A percentile compares a stretch with the other conserved stretches of the same genome.
phyloP scores from a whole-genome alignment of 2,113 vertebrate species.

The Phylloscopus whistleri region DNA sequence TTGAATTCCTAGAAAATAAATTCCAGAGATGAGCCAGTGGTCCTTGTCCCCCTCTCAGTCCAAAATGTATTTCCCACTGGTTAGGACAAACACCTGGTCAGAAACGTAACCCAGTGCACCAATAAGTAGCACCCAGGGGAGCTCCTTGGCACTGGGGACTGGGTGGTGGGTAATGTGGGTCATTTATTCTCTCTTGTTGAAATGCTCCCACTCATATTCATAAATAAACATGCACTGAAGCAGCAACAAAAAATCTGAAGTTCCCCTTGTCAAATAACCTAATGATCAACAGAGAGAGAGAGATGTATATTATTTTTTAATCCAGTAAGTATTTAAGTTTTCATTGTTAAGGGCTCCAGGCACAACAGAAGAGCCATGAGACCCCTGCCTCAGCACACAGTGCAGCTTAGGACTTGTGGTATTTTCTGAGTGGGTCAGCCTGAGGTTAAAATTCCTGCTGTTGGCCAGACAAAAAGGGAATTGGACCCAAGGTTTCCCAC shows the following conservation, averaged over 20 bases:
- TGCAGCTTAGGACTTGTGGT: background rate
- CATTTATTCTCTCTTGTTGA: background rate
- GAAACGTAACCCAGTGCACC: fast-evolving
- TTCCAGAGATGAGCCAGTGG: background rate
- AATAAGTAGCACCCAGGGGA: background rate
- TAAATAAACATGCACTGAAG: background rate
- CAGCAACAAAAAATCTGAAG: background rate
- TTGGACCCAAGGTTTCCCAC: background rate
- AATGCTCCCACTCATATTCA: background rate
- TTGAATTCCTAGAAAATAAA: background rate
- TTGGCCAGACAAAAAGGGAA: background rate
- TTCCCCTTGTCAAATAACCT: background rate
- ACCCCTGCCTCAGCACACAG: background rate
- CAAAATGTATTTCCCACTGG: background rate
- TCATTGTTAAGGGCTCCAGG: background rate
- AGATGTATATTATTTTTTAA: background rate
- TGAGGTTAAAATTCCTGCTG: background rate
- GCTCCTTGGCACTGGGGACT: background rate
- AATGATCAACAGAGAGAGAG: background rate
- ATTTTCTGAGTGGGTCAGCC: background rate
- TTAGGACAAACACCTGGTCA: background rate
- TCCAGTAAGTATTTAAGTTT: background rate
- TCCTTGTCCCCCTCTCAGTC: background rate
- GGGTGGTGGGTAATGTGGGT: background rate
- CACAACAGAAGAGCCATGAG: background rate